Percentiles rank a stretch among this genome's conserved stretches.
These are phyloP conservation scores for Distichodus sexfasciatus DNA, from an alignment of 2,797 vertebrate genomes.

Conservation along the genomic window DNA sequence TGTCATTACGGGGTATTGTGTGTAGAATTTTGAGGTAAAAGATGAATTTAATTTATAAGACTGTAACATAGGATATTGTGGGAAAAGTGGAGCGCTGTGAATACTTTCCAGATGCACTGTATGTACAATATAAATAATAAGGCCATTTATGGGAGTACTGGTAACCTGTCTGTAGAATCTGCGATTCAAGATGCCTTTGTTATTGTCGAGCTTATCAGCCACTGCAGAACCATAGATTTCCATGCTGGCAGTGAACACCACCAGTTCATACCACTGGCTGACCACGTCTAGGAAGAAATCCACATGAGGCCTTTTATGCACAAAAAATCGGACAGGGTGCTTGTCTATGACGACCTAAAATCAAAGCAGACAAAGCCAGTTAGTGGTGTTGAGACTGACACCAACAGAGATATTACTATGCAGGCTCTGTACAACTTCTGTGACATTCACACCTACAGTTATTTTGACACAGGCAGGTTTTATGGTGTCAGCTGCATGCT, in stretches of 20 bases:
- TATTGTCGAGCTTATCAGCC: slow-evolving; percentile 80
- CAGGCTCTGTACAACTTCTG: too few relatives aligned
- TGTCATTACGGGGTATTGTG: too few relatives aligned
- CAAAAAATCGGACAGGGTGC: slow-evolving; percentile 80
- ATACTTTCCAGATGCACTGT: too few relatives aligned
- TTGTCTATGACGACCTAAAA: slow-evolving; percentile 79
- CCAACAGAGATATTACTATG: too few relatives aligned
- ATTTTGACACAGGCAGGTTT: too few relatives aligned
- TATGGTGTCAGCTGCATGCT: too few relatives aligned
- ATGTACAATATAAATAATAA: background rate
- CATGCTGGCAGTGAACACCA: slow-evolving; percentile 83
- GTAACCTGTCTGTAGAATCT: slow-evolving; percentile 80
- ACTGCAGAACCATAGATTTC: slow-evolving; percentile 82
- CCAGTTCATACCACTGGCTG: slow-evolving; percentile 83
- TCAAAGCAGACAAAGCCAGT: background rate
- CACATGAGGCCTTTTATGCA: slow-evolving; percentile 81
- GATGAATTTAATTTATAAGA: too few relatives aligned
- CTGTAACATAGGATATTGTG: too few relatives aligned
- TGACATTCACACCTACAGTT: too few relatives aligned
- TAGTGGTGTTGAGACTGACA: too few relatives aligned
- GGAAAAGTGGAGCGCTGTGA: too few relatives aligned
- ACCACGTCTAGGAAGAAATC: slow-evolving; percentile 84
- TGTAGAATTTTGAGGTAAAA: too few relatives aligned
- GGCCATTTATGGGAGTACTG: background rate
- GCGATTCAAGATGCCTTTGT: slow-evolving; percentile 74